phyloP scores from a whole-genome alignment of 2,113 vertebrate genomes.

The Prietella phreatophila region DNA sequence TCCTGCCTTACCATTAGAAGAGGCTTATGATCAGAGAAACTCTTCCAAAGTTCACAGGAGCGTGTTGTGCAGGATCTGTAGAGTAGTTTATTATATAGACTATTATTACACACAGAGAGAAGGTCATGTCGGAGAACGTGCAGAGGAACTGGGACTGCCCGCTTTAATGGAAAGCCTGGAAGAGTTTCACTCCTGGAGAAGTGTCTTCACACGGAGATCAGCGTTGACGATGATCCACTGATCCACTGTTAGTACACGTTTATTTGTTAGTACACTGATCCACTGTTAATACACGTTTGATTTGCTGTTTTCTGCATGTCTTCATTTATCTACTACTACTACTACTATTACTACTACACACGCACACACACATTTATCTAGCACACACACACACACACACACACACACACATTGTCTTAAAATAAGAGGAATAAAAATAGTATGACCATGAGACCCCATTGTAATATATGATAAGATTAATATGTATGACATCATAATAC shows the following conservation, averaged over 20 bases:
- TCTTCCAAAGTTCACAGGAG: slow-evolving; percentile 8
- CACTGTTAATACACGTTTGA: slow-evolving; percentile 17
- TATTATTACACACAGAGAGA: slow-evolving; percentile 1
- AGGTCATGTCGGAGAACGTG: neutral
- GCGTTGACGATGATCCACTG: neutral
- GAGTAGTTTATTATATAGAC: neutral
- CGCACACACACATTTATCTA: neutral
- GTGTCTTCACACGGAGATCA: neutral
- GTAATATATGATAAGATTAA: neutral
- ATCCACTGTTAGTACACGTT: neutral
- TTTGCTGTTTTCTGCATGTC: slow-evolving; percentile 58
- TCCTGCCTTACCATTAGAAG: slow-evolving; percentile 13
- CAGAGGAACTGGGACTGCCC: neutral
- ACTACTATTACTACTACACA: too few species aligned
- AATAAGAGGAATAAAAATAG: slow-evolving; percentile 54
- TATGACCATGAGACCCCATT: neutral
- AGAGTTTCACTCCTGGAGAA: neutral
- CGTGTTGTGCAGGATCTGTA: slow-evolving; percentile 1
- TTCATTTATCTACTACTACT: slow-evolving; percentile 49
- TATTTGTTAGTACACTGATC: neutral
- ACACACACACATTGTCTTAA: neutral
- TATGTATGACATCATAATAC: too few species aligned
- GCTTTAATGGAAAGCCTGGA: neutral
- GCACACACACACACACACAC: neutral
- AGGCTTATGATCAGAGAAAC: slow-evolving; percentile 8